These are phyloP conservation scores for Nothocercus julius DNA, from an alignment of 2,113 vertebrate genomes.

Conservation along the genomic window DNA sequence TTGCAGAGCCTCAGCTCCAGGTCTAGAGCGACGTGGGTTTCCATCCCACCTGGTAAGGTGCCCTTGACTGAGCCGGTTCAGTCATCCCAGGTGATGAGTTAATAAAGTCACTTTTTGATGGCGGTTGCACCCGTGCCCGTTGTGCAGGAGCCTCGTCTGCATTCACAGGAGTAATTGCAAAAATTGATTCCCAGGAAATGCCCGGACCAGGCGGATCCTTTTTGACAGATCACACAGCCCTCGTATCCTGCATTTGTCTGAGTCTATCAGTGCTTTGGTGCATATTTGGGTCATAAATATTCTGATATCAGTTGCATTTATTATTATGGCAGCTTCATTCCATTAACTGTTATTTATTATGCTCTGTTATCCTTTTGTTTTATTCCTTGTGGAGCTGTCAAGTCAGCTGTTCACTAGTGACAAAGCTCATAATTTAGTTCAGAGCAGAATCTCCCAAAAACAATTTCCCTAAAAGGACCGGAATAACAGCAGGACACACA, in stretches of 20 bases:
- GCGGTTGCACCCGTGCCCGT: too few relatives aligned
- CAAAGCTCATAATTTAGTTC: slow-evolving; percentile 4
- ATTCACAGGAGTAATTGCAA: slow-evolving; percentile 6
- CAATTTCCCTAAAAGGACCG: not conserved
- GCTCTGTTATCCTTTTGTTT: slow-evolving; percentile 11
- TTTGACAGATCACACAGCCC: slow-evolving; percentile 16
- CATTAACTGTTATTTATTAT: slow-evolving; percentile 38
- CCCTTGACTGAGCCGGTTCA: not conserved
- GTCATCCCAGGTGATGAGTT: not conserved
- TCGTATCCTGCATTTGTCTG: slow-evolving; percentile 40
- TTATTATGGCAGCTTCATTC: slow-evolving; percentile 47
- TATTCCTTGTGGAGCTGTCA: slow-evolving; percentile 54
- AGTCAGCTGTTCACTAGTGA: slow-evolving; percentile 3
- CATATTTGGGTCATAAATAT: slow-evolving; percentile 58
- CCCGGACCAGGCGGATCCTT: slow-evolving; percentile 3
- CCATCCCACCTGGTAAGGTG: not conserved
- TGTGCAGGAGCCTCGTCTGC: not conserved
- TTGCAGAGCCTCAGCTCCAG: not conserved
- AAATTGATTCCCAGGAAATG: slow-evolving; percentile 29
- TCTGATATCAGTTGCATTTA: slow-evolving; percentile 34
- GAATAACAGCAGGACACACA: not conserved
- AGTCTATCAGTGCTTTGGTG: slow-evolving; percentile 55
- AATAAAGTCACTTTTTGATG: not conserved
- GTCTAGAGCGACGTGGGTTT: not conserved
- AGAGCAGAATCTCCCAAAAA: slow-evolving; percentile 31